Evolutionary conservation across 2,797 vertebrate species (phyloP), one percentile per base, ranked within the genome.

Genomic region (Bovichtus variegatus): DNA sequence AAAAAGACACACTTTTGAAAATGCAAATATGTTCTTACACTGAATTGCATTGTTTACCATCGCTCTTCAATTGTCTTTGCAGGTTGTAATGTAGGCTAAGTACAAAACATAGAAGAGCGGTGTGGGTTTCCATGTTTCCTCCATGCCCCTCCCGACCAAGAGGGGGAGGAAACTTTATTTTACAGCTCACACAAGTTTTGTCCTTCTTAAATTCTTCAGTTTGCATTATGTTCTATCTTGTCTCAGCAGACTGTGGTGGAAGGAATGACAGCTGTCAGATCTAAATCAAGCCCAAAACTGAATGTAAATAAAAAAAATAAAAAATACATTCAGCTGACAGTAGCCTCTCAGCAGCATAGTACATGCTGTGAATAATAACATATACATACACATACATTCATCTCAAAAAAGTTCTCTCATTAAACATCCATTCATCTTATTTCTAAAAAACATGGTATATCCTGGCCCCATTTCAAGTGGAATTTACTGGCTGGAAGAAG

Each of bases 161-260:
- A 25, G 5, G 51, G n/a, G 15, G 25, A 57, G 15, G 6, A 79
- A 73, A 80, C 25, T 46, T 84, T 82, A 9, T 72, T 54, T 77
- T 60, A 9, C 31, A 43, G 29, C 46, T 63, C 27, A 60, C 34
- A 67, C 49, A 54, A 65, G 54, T 77, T 51, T 78, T 67, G 64
- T 80, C 63, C 19, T n/a, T n/a, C 38, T 61, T 78, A 73, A 71
- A 79, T 76, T 68, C 88, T 84, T 86, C 71, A 49, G 69, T 78
- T 78, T 78, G 72, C 41, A 71, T 84, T 46, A 61, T 75, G 78
- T 63, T 50, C 49, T 55, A 19, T 57, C 60, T 76, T 64, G 34
- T 72, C 43, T 67, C 71, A 57, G 50, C 67, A 66, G 76, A 47
- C 34, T 78, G 64, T 72, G 59, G 46, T 63, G 66, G 69, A 53